Base-by-base conservation (phyloP, 1,140 invertebrate genomes). In the Caenorhabditis inopinata region DNA sequence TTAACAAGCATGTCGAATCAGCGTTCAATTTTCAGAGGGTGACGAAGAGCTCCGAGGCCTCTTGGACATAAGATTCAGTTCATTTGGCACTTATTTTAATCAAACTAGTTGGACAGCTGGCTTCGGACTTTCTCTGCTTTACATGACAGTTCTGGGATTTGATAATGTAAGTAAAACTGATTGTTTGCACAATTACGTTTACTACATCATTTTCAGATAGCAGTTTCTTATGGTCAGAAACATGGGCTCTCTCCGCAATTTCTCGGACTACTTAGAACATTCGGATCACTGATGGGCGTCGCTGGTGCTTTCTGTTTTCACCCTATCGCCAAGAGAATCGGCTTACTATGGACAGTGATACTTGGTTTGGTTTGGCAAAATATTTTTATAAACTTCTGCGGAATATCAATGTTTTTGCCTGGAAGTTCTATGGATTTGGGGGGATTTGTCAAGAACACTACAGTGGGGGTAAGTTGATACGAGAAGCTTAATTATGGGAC, bases 381-480 rank as follows among this genome's bases (percentile, higher is more conserved):
- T 78, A 23, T 87, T 6, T 86, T 84, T 73, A 78, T 86, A 18
- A 81, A 81, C 18, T 77, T 91, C 12, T 91, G 91, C 85, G 88
- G 92, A 6, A 85, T 88, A 0, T 91, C 91, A 0, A 87, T 92
- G 16, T 91, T 90, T 84, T 81, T 89, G 5, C 90, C 90, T 0
- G 92, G 91, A 9, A 91, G 90, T 51, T 91, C 91, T 0, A 92
- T 92, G 85, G 87, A 90, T 80, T 86, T 87, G 18, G 3, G 82
- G 77, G 75, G 83, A 74, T 84, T 68, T 81, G 25, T 77, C 18
- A 48, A 16, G 7, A 73, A 80, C 23, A 68, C 32, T 2, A 42
- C 32, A 5, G 5, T 38, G 1, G n/a, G 16, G 0, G 38, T 42
- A 14, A 42, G 38, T 42, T 5, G 38, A 42, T 14, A 7, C n/a